A percentile compares a stretch with the other conserved stretches of the same genome.
Evolutionary conservation across 1,140 invertebrate genomes (phyloP).

Genomic region (Lutraria rhynchaena): DNA sequence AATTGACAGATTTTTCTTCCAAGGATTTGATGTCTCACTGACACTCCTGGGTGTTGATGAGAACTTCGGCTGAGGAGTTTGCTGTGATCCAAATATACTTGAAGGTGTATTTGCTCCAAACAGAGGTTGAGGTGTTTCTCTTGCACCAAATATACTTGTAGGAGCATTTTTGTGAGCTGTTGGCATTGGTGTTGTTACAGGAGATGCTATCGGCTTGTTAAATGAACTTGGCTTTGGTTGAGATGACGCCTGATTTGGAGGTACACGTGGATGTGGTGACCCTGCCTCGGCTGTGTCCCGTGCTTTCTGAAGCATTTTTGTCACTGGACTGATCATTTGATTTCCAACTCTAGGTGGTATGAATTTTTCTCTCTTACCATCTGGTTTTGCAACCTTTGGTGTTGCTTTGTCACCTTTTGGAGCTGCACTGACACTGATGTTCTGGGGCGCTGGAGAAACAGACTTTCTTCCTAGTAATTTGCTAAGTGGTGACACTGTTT

Average conservation of each 20-base stretch:
- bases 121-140: slow-evolving; percentile 6
- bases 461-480: background rate
- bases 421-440: background rate
- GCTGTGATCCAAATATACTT: background rate
- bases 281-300: background rate
- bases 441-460: background rate
- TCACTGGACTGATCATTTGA: background rate
- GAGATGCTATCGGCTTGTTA: background rate
- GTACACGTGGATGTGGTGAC: slow-evolving; percentile 6
- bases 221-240: background rate
- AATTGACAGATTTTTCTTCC: no score
- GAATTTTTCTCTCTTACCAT: background rate
- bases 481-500: background rate
- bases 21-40: no score
- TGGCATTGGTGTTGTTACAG: background rate
- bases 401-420: background rate
- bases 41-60: slow-evolving; percentile 7
- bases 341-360: background rate
- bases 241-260: background rate
- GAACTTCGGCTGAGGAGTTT: slow-evolving; percentile 15
- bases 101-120: background rate
- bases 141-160: slow-evolving; percentile 19
- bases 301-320: slow-evolving; percentile 22
- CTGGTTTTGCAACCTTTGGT: background rate
- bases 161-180: background rate